phyloP scores from a whole-genome alignment of 2,797 vertebrate genomes.

The Rhinophrynus dorsalis region DNA sequence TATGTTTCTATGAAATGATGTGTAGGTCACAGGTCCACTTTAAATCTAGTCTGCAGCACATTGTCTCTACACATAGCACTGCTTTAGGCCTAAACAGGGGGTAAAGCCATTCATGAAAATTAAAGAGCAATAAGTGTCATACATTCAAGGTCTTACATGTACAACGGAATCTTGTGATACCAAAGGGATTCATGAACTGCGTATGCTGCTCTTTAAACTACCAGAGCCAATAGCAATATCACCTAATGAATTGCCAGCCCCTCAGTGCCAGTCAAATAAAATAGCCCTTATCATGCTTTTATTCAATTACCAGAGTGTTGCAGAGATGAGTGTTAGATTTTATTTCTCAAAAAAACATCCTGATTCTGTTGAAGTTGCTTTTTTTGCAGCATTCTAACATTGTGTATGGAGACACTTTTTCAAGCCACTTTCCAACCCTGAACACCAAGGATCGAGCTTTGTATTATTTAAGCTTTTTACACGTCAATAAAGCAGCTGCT shows the following conservation, averaged over 20 bases:
- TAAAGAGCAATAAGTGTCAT: too few species aligned
- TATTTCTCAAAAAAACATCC: slow-evolving; percentile 10
- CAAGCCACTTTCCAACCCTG: too few species aligned
- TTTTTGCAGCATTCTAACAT: not conserved
- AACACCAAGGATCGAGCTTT: not conserved
- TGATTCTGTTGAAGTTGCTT: not conserved
- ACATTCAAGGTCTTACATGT: too few species aligned
- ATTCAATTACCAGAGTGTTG: not conserved
- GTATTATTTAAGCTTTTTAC: slow-evolving; percentile 1
- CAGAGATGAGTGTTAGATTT: not conserved
- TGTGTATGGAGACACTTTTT: not conserved
- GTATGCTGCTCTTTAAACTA: not conserved
- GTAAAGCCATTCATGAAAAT: too few species aligned
- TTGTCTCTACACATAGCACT: too few species aligned
- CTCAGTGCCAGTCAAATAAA: not conserved
- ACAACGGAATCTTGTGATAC: too few species aligned
- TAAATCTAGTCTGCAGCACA: too few species aligned
- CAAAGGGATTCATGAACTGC: not conserved
- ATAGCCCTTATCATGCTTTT: not conserved
- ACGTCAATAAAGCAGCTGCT: slow-evolving; percentile 20
- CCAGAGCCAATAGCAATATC: not conserved
- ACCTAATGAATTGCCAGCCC: not conserved
- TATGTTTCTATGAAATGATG: too few species aligned
- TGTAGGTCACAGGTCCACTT: too few species aligned
- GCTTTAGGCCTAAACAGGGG: too few species aligned